Evolutionary conservation across 2,797 vertebrate species (phyloP).

Genomic region (Pangasius larnaudii): DNA sequence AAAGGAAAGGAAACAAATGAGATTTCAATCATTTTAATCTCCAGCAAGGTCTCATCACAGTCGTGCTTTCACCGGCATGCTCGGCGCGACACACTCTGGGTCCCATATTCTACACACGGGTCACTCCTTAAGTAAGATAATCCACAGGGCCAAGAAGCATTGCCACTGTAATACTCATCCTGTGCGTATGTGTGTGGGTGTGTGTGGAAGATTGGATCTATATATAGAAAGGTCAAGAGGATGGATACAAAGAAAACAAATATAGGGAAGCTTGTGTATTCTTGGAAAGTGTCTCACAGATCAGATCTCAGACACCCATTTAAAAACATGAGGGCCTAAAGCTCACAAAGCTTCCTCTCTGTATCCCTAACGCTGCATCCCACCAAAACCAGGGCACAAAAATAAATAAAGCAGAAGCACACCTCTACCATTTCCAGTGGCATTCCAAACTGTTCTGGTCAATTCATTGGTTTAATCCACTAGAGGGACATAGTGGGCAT

Average conservation of each 20-base stretch:
- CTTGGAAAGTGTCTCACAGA: constrained; percentile 1
- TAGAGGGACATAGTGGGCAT: constrained; percentile 23
- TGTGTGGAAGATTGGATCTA: constrained; percentile 17
- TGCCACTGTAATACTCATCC: constrained; percentile 4
- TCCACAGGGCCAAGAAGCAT: constrained; percentile 56
- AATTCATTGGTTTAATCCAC: constrained; percentile 36
- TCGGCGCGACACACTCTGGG: constrained; percentile 61
- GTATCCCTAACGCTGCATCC: background rate
- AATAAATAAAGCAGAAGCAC: background rate
- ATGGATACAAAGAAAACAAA: constrained; percentile 16
- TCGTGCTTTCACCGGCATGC: constrained; percentile 63
- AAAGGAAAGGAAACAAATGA: constrained; percentile 66
- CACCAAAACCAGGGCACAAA: constrained; percentile 23
- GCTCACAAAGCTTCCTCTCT: constrained; percentile 16
- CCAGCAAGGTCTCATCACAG: constrained; percentile 67
- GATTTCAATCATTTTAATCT: constrained; percentile 78
- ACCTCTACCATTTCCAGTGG: constrained; percentile 2
- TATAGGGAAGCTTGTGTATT: constrained; percentile 21
- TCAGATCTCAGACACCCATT: constrained; percentile 56
- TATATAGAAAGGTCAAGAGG: constrained; percentile 44
- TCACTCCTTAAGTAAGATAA: constrained; percentile 67
- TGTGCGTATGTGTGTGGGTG: background rate
- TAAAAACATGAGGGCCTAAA: constrained; percentile 61
- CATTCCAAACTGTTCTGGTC: background rate
- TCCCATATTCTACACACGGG: constrained; percentile 71